phyloP scores from a whole-genome alignment of 2,888 invertebrate species.

The Leptinotarsa juncta region DNA sequence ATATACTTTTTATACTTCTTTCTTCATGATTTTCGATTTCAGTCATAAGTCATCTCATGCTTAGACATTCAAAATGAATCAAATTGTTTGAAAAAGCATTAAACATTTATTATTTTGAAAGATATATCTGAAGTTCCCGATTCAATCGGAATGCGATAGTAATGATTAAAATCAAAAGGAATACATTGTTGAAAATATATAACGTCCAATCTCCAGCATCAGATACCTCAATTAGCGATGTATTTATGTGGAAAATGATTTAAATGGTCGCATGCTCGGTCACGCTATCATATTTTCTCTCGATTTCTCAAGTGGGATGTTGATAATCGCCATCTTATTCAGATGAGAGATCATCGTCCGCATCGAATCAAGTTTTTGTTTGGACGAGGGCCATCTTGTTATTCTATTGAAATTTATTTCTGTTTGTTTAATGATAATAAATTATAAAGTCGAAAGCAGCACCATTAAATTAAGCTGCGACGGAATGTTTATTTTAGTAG shows the following conservation, averaged over 20 bases:
- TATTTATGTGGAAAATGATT: constrained; percentile 27
- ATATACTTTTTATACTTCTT: too few relatives aligned
- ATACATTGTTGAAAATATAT: constrained; percentile 7
- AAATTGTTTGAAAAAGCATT: too few relatives aligned
- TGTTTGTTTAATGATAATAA: constrained; percentile 30
- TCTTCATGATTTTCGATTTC: too few relatives aligned
- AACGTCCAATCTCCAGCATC: constrained; percentile 12
- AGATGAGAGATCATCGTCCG: constrained; percentile 22
- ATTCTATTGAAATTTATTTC: constrained; percentile 25
- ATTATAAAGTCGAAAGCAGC: constrained; percentile 25
- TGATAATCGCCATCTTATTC: constrained; percentile 43
- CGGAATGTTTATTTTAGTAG: constrained; percentile 22
- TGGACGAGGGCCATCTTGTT: constrained; percentile 19
- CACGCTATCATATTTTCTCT: constrained; percentile 46
- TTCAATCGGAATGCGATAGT: not conserved
- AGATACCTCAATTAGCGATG: constrained; percentile 15
- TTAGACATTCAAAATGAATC: too few relatives aligned
- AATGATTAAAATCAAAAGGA: not conserved
- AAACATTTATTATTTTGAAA: too few relatives aligned
- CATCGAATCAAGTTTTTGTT: constrained; percentile 21
- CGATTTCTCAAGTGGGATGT: constrained; percentile 44
- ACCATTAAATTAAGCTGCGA: constrained; percentile 13
- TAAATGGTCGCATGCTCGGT: constrained; percentile 41
- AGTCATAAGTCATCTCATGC: too few relatives aligned
- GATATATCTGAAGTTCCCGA: too few relatives aligned